phyloP scores from a whole-genome alignment of 2,797 vertebrate species.

The Calcarius lapponicus region DNA sequence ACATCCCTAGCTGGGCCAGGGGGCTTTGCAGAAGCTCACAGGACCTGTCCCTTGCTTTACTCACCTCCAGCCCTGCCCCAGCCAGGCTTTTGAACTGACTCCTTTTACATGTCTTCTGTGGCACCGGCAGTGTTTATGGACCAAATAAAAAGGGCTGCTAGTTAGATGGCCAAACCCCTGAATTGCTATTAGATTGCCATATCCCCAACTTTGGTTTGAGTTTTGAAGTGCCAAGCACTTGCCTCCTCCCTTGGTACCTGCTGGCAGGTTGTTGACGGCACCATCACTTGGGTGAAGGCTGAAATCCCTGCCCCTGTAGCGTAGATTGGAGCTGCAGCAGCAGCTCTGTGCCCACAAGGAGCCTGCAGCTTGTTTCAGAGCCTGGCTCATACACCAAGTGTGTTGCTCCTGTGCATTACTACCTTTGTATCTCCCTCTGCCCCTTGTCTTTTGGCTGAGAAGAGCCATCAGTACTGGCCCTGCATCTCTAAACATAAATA shows the following conservation, averaged over 20 bases:
- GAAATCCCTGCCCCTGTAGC: fast-evolving
- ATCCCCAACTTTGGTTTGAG: not conserved
- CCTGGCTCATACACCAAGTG: not conserved
- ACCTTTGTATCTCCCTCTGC: not conserved
- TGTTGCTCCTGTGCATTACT: not conserved
- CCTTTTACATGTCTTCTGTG: not conserved
- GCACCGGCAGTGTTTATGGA: not conserved
- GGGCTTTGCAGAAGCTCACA: not conserved
- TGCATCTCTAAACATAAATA: not conserved
- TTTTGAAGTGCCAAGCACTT: not conserved
- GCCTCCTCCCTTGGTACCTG: not conserved
- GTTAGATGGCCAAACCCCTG: not conserved
- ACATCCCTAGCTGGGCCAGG: not conserved
- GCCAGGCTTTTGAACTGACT: not conserved
- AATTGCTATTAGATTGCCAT: not conserved
- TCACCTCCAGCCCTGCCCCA: not conserved
- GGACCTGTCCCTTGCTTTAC: not conserved
- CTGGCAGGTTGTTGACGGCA: not conserved
- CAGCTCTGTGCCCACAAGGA: not conserved
- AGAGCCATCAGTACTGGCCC: not conserved
- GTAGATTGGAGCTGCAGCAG: not conserved
- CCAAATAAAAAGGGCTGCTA: not conserved
- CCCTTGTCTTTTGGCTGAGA: not conserved
- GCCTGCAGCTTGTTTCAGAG: not conserved
- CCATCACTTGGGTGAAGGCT: fast-evolving